These are phyloP conservation scores for Hofmannophila pseudospretella DNA, from an alignment of 2,888 invertebrate species.

Conservation along the genomic window DNA sequence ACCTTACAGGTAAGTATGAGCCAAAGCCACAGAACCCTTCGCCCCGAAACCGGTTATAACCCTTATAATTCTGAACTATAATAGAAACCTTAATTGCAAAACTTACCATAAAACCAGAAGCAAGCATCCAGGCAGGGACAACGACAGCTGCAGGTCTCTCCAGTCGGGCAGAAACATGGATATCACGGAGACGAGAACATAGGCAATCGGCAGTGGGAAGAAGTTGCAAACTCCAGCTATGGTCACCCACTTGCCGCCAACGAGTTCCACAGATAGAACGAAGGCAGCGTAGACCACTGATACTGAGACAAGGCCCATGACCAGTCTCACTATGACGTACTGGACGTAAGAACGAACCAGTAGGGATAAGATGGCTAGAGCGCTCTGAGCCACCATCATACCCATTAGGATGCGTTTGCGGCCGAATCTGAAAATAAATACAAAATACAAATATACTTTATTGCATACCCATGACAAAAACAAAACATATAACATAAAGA, in stretches of 20 bases:
- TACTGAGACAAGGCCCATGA: slow-evolving; percentile 87
- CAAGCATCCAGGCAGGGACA: slow-evolving; percentile 84
- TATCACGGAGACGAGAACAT: slow-evolving; percentile 84
- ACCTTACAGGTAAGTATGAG: too few species aligned
- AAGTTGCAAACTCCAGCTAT: slow-evolving; percentile 89
- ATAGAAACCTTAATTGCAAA: too few species aligned
- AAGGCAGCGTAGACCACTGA: slow-evolving; percentile 90
- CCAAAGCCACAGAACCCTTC: too few species aligned
- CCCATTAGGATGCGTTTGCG: slow-evolving; percentile 86
- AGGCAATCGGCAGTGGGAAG: slow-evolving; percentile 87
- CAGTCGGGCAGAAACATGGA: slow-evolving; percentile 85
- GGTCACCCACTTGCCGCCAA: slow-evolving; percentile 88
- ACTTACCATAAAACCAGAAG: slow-evolving; percentile 82
- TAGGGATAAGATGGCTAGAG: slow-evolving; percentile 82
- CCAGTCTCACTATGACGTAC: slow-evolving; percentile 82
- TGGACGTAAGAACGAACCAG: slow-evolving; percentile 84
- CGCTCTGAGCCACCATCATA: slow-evolving; percentile 82
- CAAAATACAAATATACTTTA: too few species aligned
- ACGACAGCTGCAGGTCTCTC: slow-evolving; percentile 83
- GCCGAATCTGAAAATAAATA: slow-evolving; percentile 79
- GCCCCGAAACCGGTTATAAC: too few species aligned
- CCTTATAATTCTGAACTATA: too few species aligned
- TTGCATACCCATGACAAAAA: too few species aligned
- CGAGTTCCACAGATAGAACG: slow-evolving; percentile 87
- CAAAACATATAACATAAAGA: too few species aligned